A percentile compares a stretch with the other conserved stretches of the same genome.
Evolutionary conservation across 2,797 vertebrate species (phyloP).

Genomic region (Cossypha heuglini): DNA sequence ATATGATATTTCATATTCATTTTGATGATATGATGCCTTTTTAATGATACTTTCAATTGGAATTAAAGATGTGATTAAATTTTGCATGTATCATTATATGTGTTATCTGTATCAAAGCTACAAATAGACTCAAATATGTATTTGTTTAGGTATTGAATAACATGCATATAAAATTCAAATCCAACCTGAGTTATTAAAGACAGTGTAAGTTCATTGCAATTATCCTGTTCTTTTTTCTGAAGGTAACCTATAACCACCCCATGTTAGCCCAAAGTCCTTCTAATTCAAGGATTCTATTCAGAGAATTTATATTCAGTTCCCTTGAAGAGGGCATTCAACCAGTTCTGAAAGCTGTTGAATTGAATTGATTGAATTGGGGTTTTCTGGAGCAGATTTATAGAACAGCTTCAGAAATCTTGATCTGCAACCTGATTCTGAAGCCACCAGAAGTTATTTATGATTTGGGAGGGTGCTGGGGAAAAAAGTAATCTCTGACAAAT

Average conservation of each 20-base stretch:
- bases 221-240: not conserved
- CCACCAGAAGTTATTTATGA: not conserved
- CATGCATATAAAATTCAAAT: not conserved
- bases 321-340: slow-evolving; percentile 27
- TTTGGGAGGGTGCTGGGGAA: not conserved
- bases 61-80: slow-evolving; percentile 16
- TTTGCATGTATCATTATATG: not conserved
- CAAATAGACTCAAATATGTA: not conserved
- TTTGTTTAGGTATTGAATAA: not conserved
- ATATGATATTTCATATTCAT: not conserved
- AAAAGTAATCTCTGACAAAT: not conserved
- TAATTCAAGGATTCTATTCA: slow-evolving; percentile 15
- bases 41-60: not conserved
- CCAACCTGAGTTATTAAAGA: not conserved
- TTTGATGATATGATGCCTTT: not conserved
- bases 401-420: slow-evolving; percentile 4
- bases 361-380: slow-evolving; percentile 40
- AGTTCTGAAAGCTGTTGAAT: slow-evolving; percentile 35
- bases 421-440: slow-evolving; percentile 8
- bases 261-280: not conserved
- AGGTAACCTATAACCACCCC: not conserved
- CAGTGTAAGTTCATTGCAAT: not conserved
- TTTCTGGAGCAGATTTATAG: slow-evolving; percentile 15
- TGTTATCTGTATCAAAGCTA: not conserved
- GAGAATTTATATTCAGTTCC: slow-evolving; percentile 41